These are phyloP conservation scores for Eleginops maclovinus DNA, from an alignment of 2,113 vertebrate genomes.

Conservation along the genomic window DNA sequence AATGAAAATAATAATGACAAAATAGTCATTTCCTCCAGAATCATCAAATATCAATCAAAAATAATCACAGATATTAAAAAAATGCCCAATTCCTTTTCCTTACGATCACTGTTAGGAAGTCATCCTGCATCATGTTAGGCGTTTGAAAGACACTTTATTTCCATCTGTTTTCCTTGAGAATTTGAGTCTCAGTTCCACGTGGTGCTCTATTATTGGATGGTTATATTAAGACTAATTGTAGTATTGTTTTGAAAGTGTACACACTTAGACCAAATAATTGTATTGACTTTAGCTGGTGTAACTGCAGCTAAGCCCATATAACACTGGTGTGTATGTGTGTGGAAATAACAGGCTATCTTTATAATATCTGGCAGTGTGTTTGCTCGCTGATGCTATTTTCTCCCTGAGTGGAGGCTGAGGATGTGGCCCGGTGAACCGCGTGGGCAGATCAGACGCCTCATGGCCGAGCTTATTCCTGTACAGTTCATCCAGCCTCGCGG, in stretches of 20 bases:
- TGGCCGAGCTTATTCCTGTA: conserved; percentile 48
- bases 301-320: neutral
- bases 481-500: conserved; percentile 34
- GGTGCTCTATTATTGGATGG: neutral
- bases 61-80: too few species aligned
- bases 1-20: too few species aligned
- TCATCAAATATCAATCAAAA: too few species aligned
- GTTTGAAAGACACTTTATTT: too few species aligned
- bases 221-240: neutral
- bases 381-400: conserved; percentile 75
- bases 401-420: conserved; percentile 72
- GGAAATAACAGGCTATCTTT: conserved; percentile 48
- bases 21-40: too few species aligned
- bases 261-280: neutral
- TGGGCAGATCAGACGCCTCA: conserved; percentile 71
- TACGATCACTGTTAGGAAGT: too few species aligned
- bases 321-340: conserved; percentile 22
- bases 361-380: conserved; percentile 45
- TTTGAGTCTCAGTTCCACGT: neutral
- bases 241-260: neutral
- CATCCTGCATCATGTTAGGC: too few species aligned
- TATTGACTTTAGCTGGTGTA: neutral
- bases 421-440: conserved; percentile 71
- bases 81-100: too few species aligned
- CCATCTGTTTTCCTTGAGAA: neutral